Evolutionary conservation across 2,113 vertebrate species (phyloP).

Genomic region (Odocoileus virginianus): DNA sequence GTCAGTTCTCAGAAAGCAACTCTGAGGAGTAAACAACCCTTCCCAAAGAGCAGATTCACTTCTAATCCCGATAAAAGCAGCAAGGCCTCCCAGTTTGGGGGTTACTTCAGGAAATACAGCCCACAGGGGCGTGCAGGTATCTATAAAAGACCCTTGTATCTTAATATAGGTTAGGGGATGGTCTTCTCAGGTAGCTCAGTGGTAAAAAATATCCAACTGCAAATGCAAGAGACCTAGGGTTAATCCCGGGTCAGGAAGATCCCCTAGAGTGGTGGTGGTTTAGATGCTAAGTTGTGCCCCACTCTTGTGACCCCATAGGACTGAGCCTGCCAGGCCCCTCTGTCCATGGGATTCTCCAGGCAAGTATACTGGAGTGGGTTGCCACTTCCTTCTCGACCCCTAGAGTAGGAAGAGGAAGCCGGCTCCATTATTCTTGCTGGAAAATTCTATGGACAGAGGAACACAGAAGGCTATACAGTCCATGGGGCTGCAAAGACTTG

Average conservation of each 20-base stretch:
- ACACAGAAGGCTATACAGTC: not conserved
- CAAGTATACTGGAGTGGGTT: not conserved
- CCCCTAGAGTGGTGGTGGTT: not conserved
- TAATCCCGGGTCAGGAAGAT: not conserved
- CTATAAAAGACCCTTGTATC: not conserved
- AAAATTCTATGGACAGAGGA: not conserved
- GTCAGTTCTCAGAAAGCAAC: not conserved
- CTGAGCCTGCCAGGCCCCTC: not conserved
- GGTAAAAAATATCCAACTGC: not conserved
- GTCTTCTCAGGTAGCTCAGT: not conserved
- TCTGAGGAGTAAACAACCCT: not conserved
- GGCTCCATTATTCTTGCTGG: not conserved
- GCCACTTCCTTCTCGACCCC: not conserved
- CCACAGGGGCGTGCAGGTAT: not conserved
- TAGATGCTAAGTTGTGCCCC: not conserved
- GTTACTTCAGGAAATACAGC: not conserved
- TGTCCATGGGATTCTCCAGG: not conserved
- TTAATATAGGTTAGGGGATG: rapidly evolving
- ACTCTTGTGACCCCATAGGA: not conserved
- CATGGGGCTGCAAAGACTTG: not conserved
- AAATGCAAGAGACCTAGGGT: not conserved
- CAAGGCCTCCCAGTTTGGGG: not conserved
- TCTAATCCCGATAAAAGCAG: not conserved
- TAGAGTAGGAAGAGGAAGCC: not conserved
- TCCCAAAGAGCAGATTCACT: not conserved